phyloP scores from a whole-genome alignment of 2,797 vertebrate species.

The Periparus ater region DNA sequence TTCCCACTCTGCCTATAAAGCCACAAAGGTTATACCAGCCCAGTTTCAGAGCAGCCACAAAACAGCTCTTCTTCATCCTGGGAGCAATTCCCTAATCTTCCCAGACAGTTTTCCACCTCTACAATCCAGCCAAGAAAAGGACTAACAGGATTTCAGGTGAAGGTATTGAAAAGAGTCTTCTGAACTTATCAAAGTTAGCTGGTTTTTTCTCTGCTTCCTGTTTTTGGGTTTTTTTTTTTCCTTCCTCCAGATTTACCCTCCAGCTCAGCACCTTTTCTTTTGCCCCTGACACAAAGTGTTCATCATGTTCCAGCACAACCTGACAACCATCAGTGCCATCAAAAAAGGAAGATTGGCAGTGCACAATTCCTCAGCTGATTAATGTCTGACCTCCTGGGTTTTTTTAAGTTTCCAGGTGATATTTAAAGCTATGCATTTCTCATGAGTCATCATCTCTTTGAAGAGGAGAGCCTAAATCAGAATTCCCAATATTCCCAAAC shows the following conservation, averaged over 20 bases:
- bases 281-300: background rate
- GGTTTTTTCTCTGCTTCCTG: rapidly evolving
- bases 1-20: background rate
- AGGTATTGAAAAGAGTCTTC: background rate
- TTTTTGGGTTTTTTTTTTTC: no score
- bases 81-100: background rate
- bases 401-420: background rate
- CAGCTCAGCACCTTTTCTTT: background rate
- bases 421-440: background rate
- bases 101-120: background rate
- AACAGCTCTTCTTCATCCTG: background rate
- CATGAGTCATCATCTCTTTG: background rate
- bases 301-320: background rate
- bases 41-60: background rate
- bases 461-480: background rate
- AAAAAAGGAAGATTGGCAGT: background rate
- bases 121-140: background rate
- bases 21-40: background rate
- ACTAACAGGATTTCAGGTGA: background rate
- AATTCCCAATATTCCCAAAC: background rate
- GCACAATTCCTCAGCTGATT: background rate
- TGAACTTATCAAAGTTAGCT: background rate
- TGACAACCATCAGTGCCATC: background rate
- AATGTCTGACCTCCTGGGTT: background rate
- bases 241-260: background rate